phyloP scores from a whole-genome alignment of 2,113 vertebrate genomes.

The Lampris megalopsis region DNA sequence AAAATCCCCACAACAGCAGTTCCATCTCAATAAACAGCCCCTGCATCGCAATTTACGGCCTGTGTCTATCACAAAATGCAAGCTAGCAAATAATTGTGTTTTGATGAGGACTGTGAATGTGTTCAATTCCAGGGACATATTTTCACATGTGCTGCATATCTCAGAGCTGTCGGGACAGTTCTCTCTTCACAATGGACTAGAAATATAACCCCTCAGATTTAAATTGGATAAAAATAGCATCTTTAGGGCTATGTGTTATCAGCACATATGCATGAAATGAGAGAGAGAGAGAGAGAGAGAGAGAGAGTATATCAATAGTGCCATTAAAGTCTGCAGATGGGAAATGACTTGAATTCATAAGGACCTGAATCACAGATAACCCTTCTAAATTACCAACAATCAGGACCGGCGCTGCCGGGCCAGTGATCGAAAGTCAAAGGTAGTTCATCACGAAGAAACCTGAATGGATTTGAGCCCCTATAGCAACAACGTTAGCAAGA shows the following conservation, averaged over 20 bases:
- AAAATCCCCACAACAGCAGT: conserved; percentile 62
- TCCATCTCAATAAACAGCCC: conserved; percentile 72
- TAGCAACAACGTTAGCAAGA: conserved; percentile 58
- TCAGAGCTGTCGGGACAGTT: background rate
- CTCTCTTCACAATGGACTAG: background rate
- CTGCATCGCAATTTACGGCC: conserved; percentile 53
- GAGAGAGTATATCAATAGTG: background rate
- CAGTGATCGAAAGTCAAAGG: background rate
- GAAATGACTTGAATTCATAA: background rate
- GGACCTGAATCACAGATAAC: background rate
- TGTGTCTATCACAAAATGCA: conserved; percentile 46
- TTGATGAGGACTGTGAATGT: conserved; percentile 30
- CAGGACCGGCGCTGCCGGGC: background rate
- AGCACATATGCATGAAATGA: background rate
- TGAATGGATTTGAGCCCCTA: conserved; percentile 42
- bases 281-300: background rate
- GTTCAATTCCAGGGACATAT: conserved; percentile 32
- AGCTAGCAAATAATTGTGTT: conserved; percentile 53
- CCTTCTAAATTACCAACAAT: background rate
- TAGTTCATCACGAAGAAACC: conserved; percentile 37
- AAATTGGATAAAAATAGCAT: background rate
- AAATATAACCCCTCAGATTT: background rate
- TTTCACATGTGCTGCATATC: background rate
- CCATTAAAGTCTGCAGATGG: background rate
- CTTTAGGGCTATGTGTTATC: background rate